phyloP scores from a whole-genome alignment of 1,140 invertebrate genomes.

The Eueides isabella region DNA sequence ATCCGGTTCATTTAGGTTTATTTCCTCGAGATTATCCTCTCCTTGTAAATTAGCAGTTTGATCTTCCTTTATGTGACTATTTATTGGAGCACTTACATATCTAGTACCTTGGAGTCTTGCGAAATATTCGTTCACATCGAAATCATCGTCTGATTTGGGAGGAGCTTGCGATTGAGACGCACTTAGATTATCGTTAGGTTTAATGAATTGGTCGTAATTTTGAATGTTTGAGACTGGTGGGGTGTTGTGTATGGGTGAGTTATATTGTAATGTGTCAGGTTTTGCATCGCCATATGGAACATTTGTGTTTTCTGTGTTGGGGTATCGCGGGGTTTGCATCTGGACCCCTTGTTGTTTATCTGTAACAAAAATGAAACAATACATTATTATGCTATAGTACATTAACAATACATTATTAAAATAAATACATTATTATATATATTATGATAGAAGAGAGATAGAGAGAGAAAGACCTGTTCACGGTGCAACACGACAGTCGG shows the following conservation, averaged over 20 bases:
- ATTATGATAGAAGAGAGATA: too few relatives aligned
- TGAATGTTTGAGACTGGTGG: not conserved
- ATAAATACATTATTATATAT: too few relatives aligned
- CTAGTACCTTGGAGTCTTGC: slow-evolving; percentile 73
- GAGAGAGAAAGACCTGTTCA: too few relatives aligned
- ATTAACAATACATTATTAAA: too few relatives aligned
- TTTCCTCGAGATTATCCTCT: slow-evolving; percentile 73
- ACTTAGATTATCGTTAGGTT: slow-evolving; percentile 29
- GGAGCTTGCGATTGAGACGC: slow-evolving; percentile 50
- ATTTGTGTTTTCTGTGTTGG: slow-evolving; percentile 48
- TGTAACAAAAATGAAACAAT: slow-evolving; percentile 58
- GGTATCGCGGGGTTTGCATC: slow-evolving; percentile 46
- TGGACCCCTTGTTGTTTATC: slow-evolving; percentile 56
- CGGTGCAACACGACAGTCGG: too few relatives aligned
- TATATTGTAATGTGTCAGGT: slow-evolving; percentile 41
- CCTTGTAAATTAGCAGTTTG: slow-evolving; percentile 52
- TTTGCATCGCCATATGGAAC: slow-evolving; percentile 61
- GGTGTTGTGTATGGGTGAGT: slow-evolving; percentile 27
- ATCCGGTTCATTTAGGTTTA: slow-evolving; percentile 72
- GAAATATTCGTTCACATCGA: slow-evolving; percentile 79
- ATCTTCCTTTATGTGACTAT: slow-evolving; percentile 55
- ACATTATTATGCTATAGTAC: not conserved
- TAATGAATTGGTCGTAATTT: slow-evolving; percentile 12
- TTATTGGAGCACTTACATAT: slow-evolving; percentile 69
- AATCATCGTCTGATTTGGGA: slow-evolving; percentile 70